Conservation (phyloP, 2,113 vertebrate genomes). For the Boleophthalmus pectinirostris region DNA sequence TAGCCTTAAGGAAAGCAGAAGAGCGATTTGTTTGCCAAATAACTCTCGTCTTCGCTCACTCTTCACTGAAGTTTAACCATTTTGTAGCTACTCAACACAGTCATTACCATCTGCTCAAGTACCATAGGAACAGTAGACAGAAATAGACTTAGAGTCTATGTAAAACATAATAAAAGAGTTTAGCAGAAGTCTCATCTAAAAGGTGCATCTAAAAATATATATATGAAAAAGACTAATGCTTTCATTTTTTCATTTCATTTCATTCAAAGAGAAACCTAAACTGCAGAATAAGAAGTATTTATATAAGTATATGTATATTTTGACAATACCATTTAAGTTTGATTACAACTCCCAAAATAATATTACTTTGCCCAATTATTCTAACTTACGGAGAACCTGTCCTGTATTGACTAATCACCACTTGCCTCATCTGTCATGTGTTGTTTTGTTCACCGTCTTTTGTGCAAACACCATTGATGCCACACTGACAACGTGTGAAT, state of each 20-base stretch:
- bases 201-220: too few species aligned
- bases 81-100: constrained; percentile 30
- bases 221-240: too few species aligned
- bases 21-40: constrained; percentile 27
- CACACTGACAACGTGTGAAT: constrained; percentile 21
- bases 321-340: not conserved
- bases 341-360: not conserved
- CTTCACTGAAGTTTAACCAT: constrained; percentile 25
- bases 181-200: too few species aligned
- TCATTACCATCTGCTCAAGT: constrained; percentile 52
- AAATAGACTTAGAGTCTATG: not conserved
- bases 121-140: not conserved
- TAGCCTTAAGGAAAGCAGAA: constrained; percentile 61
- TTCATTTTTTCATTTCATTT: too few species aligned
- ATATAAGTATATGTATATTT: too few species aligned
- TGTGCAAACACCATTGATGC: constrained; percentile 17
- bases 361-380: not conserved
- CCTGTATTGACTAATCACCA: constrained; percentile 36
- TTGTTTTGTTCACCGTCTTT: constrained; percentile 12
- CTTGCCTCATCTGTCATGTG: not conserved
- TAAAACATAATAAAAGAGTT: too few species aligned
- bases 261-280: too few species aligned
- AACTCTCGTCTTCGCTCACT: constrained; percentile 22
- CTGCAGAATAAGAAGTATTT: too few species aligned
- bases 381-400: not conserved